Evolutionary conservation across 2,797 vertebrate species (phyloP).

Genomic region (Pangasius djambal): DNA sequence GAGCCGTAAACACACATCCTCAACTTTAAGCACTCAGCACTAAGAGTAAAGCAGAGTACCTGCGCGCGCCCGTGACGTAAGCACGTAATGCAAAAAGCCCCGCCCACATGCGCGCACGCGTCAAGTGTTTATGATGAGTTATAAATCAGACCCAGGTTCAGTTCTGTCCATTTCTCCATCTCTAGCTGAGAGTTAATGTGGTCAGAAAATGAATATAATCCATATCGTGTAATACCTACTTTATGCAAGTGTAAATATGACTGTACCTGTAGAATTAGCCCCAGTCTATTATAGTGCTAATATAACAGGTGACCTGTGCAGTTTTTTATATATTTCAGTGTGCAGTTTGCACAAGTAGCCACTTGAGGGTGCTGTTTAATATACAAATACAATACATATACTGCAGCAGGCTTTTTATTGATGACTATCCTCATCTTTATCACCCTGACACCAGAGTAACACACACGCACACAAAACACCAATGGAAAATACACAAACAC

Average conservation of each 20-base stretch:
- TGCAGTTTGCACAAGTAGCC: not conserved
- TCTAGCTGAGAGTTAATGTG: not conserved
- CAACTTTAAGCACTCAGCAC: not conserved
- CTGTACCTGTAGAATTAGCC: not conserved
- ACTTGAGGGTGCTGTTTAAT: conserved; percentile 22
- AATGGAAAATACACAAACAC: not conserved
- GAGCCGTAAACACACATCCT: too few species aligned
- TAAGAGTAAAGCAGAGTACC: not conserved
- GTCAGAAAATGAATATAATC: not conserved
- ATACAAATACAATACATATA: not conserved
- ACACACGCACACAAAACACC: not conserved
- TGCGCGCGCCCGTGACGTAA: not conserved
- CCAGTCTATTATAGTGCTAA: not conserved
- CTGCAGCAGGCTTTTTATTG: not conserved
- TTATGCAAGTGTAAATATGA: not conserved
- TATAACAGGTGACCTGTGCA: not conserved
- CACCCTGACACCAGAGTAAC: not conserved
- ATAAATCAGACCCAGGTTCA: not conserved
- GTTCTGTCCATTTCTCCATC: not conserved
- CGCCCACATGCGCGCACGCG: not conserved
- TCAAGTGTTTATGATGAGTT: not conserved
- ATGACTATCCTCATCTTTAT: not conserved
- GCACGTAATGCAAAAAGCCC: not conserved
- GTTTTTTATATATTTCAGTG: not conserved
- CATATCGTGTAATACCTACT: not conserved